Evolutionary conservation across 2,888 invertebrate genomes (phyloP).

Genomic region (Augiades crinisus): DNA sequence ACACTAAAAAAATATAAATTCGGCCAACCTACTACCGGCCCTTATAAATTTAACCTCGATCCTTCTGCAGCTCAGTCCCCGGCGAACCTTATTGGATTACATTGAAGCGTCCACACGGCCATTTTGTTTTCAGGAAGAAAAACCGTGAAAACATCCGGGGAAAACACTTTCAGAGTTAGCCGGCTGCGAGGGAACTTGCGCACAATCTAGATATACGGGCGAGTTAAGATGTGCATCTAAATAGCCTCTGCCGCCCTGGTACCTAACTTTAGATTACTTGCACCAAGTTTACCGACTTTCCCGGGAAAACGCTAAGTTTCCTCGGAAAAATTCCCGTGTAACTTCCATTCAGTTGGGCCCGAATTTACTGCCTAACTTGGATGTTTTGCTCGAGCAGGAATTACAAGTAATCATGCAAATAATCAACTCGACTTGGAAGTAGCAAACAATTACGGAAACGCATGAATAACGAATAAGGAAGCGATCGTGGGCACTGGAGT

Average conservation of each 20-base stretch:
- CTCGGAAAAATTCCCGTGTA: conserved; percentile 40
- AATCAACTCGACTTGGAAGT: conserved; percentile 8
- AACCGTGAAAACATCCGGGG: conserved; percentile 41
- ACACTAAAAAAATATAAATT: conserved; percentile 7
- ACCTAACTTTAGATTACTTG: conserved; percentile 81
- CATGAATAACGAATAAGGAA: conserved; percentile 27
- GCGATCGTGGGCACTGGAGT: conserved; percentile 9
- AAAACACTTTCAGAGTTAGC: conserved; percentile 55
- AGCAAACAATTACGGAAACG: conserved; percentile 19
- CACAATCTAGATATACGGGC: conserved; percentile 79
- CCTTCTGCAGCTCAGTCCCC: not conserved
- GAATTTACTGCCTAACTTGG: conserved; percentile 71
- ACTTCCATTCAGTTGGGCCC: conserved; percentile 64
- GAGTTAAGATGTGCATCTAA: conserved; percentile 81
- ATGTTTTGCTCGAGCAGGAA: conserved; percentile 44
- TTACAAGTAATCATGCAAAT: conserved; percentile 43
- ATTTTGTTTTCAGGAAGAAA: conserved; percentile 45
- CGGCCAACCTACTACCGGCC: not conserved
- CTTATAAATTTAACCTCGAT: conserved; percentile 20
- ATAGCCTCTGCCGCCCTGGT: conserved; percentile 76
- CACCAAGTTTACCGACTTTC: conserved; percentile 70
- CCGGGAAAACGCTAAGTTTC: conserved; percentile 57
- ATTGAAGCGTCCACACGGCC: conserved; percentile 47
- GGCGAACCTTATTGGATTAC: conserved; percentile 48
- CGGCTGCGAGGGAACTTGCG: conserved; percentile 50